These are phyloP conservation scores for Meriones psammophilus DNA, from an alignment of 2,797 vertebrate species.

Conservation along the genomic window DNA sequence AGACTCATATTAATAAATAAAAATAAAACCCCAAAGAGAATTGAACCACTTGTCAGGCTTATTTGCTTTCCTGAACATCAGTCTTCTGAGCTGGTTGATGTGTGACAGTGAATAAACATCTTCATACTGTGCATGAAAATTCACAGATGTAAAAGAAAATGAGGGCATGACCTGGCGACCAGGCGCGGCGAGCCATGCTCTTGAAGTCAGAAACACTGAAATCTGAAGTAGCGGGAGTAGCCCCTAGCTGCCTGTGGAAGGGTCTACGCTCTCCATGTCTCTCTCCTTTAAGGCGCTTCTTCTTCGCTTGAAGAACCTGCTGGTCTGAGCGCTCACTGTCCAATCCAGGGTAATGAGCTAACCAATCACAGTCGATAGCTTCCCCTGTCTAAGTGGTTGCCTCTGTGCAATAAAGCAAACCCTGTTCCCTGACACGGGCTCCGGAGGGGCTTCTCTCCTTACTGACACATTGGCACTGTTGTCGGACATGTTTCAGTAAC, in stretches of 20 bases:
- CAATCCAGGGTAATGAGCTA: not conserved
- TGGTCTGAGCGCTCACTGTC: not conserved
- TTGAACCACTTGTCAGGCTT: not conserved
- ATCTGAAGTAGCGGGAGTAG: not conserved
- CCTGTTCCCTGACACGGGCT: not conserved
- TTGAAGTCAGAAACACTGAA: not conserved
- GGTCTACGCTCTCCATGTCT: not conserved
- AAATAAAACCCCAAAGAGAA: not conserved
- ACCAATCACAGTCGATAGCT: not conserved
- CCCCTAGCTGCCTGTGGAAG: not conserved
- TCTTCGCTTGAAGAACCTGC: not conserved
- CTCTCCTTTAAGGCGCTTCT: not conserved
- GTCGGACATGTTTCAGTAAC: not conserved
- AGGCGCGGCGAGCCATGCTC: not conserved
- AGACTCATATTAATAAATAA: not conserved
- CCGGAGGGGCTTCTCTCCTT: not conserved
- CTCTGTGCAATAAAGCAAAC: not conserved
- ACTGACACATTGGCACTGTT: not conserved
- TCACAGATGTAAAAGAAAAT: not conserved
- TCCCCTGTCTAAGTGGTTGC: not conserved
- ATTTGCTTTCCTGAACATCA: not conserved
- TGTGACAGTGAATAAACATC: not conserved
- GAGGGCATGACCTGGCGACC: too few species aligned
- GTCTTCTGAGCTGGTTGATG: conserved; percentile 12
- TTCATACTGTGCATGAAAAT: not conserved